Percentiles rank a stretch among this genome's conserved stretches.
Conservation (phyloP, 2,888 invertebrate species). For the Catocala sponsa region DNA sequence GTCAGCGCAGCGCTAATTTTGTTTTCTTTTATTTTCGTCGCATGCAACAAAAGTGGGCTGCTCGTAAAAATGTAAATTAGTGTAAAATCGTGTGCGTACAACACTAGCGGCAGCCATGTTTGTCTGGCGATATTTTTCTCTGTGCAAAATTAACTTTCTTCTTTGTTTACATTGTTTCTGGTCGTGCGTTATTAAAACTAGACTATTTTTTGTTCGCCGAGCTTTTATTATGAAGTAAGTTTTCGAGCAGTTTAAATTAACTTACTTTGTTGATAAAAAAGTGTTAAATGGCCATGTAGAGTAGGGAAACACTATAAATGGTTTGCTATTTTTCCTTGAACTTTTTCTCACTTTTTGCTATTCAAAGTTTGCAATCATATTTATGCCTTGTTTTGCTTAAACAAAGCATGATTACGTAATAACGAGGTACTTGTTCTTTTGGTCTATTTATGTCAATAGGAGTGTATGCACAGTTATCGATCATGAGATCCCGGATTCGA, state of each 20-base stretch:
- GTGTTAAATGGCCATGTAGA: constrained; percentile 17
- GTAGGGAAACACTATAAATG: constrained; percentile 10
- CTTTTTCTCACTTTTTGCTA: neutral
- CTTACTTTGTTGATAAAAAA: constrained; percentile 23
- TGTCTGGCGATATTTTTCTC: constrained; percentile 61
- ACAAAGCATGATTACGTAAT: too few species aligned
- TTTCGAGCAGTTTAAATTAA: constrained; percentile 38
- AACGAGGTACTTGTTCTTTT: too few species aligned
- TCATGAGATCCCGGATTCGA: too few species aligned
- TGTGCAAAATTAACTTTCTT: constrained; percentile 72
- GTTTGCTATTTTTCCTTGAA: neutral
- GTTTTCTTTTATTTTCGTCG: constrained; percentile 22
- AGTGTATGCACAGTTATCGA: too few species aligned
- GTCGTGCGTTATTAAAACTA: constrained; percentile 64
- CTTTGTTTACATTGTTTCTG: constrained; percentile 71
- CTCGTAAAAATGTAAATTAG: constrained; percentile 79
- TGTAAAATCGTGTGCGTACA: constrained; percentile 73
- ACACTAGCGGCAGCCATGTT: constrained; percentile 62
- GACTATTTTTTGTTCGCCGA: constrained; percentile 51
- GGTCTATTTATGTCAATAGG: too few species aligned
- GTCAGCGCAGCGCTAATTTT: constrained; percentile 42
- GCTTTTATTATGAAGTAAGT: constrained; percentile 46
- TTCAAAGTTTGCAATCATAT: neutral
- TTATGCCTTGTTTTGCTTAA: too few species aligned
- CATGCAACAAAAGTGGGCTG: constrained; percentile 32